Evolutionary conservation across 2,888 invertebrate species (phyloP), one percentile per base, ranked within the genome.

Genomic region (Acronicta alni): DNA sequence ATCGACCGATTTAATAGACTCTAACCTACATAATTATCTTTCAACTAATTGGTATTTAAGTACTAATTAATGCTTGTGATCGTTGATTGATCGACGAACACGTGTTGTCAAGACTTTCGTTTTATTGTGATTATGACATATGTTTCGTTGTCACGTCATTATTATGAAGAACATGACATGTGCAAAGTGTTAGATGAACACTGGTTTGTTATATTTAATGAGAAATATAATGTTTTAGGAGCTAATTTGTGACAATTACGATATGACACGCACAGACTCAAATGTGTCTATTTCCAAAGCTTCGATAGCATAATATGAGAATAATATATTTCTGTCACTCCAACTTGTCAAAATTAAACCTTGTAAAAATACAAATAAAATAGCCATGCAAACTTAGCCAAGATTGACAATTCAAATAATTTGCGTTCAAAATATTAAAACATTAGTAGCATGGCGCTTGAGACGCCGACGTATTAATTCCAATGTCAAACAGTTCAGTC

Each of bases 401-500:
- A 56, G 38, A 49, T 38, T 61, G 39, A 48, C 39, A 47, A 55
- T 37, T n/a, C 38, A 49, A 47, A 60, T 64, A 70, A 64, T 80
- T 78, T 65, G 45, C 53, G 67, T 75, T 65, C 44, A 57, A 63
- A 70, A 80, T 77, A 76, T 76, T 76, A 66, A 74, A 75, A 81
- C 55, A 48, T 66, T 66, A 60, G 51, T 56, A 43, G 35, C 69
- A 68, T 79, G 84, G 85, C 86, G 86, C 86, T 85, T 80, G 68
- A 75, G 77, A 82, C 79, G 83, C 80, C 80, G 83, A 85, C 87
- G 73, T 90, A 90, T 91, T 91, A 92, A 92, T 92, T 85, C 87
- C 78, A 75, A 74, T 87, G 90, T 91, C 91, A 91, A 86, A 86
- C 82, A 77, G 78, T 74, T 73, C 76, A 82, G 73, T 81, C 87